Evolutionary conservation across 2,888 invertebrate species (phyloP).

Genomic region (Dryocosmus kuriphilus): DNA sequence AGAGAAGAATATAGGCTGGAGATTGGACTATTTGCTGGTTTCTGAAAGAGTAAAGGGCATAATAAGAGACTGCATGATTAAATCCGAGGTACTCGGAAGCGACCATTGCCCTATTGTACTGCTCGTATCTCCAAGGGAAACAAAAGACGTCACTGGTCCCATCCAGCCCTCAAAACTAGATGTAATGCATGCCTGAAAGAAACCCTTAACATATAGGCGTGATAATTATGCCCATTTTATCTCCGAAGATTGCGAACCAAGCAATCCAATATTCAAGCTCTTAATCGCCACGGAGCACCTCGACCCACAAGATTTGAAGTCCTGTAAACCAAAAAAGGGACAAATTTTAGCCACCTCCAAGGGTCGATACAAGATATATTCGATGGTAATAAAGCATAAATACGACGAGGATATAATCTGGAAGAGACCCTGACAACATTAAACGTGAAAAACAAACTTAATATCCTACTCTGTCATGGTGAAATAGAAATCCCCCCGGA

Average conservation of each 20-base stretch:
- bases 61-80: constrained; percentile 83
- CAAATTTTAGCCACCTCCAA: too few relatives aligned
- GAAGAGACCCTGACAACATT: too few relatives aligned
- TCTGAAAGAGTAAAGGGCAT: constrained; percentile 87
- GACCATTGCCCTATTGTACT: too few relatives aligned
- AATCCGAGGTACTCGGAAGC: too few relatives aligned
- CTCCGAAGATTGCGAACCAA: background rate
- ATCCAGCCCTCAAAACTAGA: background rate
- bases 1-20: constrained; percentile 86
- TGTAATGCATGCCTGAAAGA: background rate
- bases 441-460: too few relatives aligned
- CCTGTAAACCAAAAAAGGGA: too few relatives aligned
- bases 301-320: too few relatives aligned
- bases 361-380: too few relatives aligned
- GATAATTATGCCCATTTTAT: constrained; percentile 2
- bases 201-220: background rate
- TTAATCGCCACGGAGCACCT: background rate
- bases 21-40: constrained; percentile 96
- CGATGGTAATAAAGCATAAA: too few relatives aligned
- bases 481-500: background rate
- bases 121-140: too few relatives aligned
- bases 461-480: background rate
- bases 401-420: too few relatives aligned
- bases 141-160: too few relatives aligned
- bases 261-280: background rate